Conservation (phyloP, 2,888 invertebrate genomes). For the Ceriagrion tenellum region DNA sequence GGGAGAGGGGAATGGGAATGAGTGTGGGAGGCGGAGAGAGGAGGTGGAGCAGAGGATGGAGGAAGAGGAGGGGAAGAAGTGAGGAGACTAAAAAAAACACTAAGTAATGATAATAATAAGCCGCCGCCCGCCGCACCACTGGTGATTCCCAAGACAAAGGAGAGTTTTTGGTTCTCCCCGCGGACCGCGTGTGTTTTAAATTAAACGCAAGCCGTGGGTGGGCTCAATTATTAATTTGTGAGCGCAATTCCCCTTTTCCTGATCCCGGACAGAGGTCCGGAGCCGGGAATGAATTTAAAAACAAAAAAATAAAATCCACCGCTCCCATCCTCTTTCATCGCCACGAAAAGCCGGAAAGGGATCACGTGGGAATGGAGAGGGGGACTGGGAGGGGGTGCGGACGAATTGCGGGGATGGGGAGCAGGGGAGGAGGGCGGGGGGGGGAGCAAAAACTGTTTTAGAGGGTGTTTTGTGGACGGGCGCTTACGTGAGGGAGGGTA, state of each 20-base stretch:
- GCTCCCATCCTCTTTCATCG: conserved; percentile 3
- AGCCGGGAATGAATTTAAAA: neutral
- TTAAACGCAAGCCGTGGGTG: conserved; percentile 59
- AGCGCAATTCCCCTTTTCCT: conserved; percentile 58
- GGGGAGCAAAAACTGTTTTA: neutral
- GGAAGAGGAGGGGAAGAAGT: neutral
- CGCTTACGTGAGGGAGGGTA: neutral
- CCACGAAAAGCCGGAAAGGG: conserved; percentile 42
- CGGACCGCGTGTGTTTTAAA: conserved; percentile 52
- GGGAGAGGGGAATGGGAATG: neutral
- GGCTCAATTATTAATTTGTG: conserved; percentile 67
- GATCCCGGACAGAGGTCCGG: conserved; percentile 52
- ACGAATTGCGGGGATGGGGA: too few species aligned
- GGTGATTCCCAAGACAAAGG: conserved; percentile 53
- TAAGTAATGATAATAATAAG: conserved; percentile 43
- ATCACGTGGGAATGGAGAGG: neutral
- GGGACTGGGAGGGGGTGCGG: neutral
- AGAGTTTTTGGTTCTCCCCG: conserved; percentile 61
- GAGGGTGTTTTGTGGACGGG: neutral
- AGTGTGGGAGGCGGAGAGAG: neutral
- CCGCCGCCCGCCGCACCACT: conserved; percentile 29
- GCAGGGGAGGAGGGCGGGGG: too few species aligned
- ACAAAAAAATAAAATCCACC: neutral
- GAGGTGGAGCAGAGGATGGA: neutral
- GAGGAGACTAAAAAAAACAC: neutral